A percentile compares a stretch with the other conserved stretches of the same genome.
Conservation (phyloP, 2,797 vertebrate species). For the Loriculus beryllinus region DNA sequence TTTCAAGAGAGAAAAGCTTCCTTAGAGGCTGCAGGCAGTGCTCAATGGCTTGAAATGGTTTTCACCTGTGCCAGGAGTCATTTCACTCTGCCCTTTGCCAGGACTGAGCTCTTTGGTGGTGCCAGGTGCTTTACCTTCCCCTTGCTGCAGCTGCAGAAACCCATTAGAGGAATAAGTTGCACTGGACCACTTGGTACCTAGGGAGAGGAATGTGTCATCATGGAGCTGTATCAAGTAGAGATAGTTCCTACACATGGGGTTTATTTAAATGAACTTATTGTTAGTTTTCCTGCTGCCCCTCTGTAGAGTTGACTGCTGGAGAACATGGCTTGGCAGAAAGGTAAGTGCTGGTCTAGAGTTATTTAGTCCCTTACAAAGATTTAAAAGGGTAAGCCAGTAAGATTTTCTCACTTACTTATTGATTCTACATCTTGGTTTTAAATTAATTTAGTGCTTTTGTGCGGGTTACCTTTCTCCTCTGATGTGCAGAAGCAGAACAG, state of each 20-base stretch:
- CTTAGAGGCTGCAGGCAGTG: conserved; percentile 14
- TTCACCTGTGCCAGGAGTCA: conserved; percentile 40
- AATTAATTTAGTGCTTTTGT: background rate
- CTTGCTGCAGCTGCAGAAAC: background rate
- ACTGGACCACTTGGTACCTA: background rate
- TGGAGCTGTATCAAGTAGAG: background rate
- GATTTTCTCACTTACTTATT: fast-evolving
- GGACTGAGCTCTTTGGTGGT: background rate
- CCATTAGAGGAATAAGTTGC: background rate
- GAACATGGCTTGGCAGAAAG: background rate
- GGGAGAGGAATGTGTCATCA: background rate
- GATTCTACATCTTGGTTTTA: background rate
- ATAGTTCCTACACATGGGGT: background rate
- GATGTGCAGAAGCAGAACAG: background rate
- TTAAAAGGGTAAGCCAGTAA: background rate
- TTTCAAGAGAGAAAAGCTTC: conserved; percentile 1
- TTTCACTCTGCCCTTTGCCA: background rate
- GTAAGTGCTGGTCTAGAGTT: background rate
- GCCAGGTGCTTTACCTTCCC: background rate
- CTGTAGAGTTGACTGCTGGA: background rate
- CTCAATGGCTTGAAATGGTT: background rate
- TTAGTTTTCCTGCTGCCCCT: background rate
- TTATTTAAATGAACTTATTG: background rate
- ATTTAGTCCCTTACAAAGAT: background rate
- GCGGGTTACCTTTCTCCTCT: background rate